Evolutionary conservation across 2,113 vertebrate species (phyloP).

Genomic region (Capricornis sumatraensis): DNA sequence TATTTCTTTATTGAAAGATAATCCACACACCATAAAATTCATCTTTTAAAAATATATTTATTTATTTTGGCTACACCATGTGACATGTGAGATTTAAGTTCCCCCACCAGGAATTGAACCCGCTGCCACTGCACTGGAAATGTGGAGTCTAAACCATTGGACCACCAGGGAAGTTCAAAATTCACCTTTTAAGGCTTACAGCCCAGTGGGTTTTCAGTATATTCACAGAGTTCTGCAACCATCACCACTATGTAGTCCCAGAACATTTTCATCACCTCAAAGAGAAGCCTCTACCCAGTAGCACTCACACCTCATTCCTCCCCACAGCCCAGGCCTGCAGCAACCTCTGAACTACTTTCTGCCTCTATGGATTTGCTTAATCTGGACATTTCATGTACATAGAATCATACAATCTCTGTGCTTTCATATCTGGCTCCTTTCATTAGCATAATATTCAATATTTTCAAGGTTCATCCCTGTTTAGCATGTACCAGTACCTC

Average conservation of each 20-base stretch:
- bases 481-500: neutral
- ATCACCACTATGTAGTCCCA: neutral
- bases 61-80: neutral
- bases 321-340: no score
- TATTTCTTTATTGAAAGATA: neutral
- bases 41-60: neutral
- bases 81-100: neutral
- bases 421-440: neutral
- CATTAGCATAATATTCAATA: neutral
- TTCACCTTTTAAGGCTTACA: neutral
- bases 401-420: fast-evolving
- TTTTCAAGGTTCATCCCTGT: neutral
- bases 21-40: neutral
- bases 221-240: neutral
- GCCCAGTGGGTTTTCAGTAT: neutral
- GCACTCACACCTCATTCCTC: neutral
- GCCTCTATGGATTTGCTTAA: neutral
- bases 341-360: neutral
- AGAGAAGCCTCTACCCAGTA: neutral
- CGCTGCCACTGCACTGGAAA: neutral
- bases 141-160: neutral
- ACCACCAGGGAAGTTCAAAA: neutral
- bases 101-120: neutral
- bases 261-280: neutral
- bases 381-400: neutral